Evolutionary conservation across 2,888 invertebrate genomes (phyloP), one percentile per base, ranked within the genome.

Genomic region (Ceraclea dissimilis): DNA sequence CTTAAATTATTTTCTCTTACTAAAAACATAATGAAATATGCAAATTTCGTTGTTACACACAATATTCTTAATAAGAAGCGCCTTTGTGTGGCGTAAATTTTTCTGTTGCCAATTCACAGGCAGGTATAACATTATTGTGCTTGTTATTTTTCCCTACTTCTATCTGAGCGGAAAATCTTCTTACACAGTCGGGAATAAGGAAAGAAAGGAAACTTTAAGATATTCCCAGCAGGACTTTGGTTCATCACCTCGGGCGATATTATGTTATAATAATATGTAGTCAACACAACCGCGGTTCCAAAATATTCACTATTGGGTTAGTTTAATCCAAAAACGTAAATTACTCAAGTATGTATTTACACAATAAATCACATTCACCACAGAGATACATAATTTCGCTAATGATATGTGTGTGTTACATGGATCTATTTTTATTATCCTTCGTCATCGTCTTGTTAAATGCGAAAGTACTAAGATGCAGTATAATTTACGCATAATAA

Each of bases 91-190:
- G 47, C 16, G 47, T 6, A 18, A 47, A 47, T 47, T 18, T 43
- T 18, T 18, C 18, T 19, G 47, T 19, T 47, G 17, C 47, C 47
- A 19, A 10, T 47, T 47, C 16, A n/a, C 18, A 18, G 47, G 47
- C 16, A 47, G 17, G 16, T 39, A 39, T 5, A 4, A 26, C 16
- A 39, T 4, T n/a, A n/a, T 39, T 39, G 39, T 39, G 13, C 47
- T 47, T 47, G 47, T 47, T 47, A 47, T 47, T 47, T 47, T 47
- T 39, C 4, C 19, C 47, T 13, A 47, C 18, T 20, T 20, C 47
- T 47, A 47, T 47, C 47, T 47, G 47, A 5, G 18, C 19, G 47
- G 4, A 47, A 47, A 47, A 47, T 47, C 47, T 47, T 47, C 16
- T 47, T 18, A 20, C 18, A 10, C 47, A 16, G 20, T 19, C 4